Conservation (phyloP, 2,888 invertebrate species). For the Tetragnatha montana region DNA sequence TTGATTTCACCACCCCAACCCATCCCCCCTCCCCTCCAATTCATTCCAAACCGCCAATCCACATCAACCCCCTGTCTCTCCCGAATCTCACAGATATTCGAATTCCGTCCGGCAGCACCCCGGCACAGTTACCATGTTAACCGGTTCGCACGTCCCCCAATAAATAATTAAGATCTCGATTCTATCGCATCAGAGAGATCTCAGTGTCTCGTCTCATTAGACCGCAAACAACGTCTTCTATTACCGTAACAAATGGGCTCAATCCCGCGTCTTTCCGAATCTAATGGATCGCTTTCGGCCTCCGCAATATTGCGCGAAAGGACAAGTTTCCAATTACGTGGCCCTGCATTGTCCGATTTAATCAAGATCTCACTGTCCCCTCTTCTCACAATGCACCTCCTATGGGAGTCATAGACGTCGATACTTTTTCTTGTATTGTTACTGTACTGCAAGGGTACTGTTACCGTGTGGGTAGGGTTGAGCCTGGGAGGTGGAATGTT, state of each 20-base stretch:
- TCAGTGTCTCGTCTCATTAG: conserved; percentile 40
- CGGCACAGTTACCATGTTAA: conserved; percentile 14
- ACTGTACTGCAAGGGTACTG: too few relatives aligned
- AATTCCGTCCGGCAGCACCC: conserved; percentile 18
- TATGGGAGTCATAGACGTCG: background rate
- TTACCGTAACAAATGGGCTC: conserved; percentile 50
- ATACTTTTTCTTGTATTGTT: background rate
- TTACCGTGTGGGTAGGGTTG: too few relatives aligned
- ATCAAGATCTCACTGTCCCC: conserved; percentile 41
- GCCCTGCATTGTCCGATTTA: conserved; percentile 43
- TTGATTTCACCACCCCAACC: background rate
- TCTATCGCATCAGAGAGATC: conserved; percentile 10
- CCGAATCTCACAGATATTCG: background rate
- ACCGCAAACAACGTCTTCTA: conserved; percentile 61
- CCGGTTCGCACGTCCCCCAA: conserved; percentile 1
- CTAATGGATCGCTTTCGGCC: conserved; percentile 55
- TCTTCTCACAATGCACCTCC: background rate
- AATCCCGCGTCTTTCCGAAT: conserved; percentile 25
- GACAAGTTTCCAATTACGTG: conserved; percentile 60
- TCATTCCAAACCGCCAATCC: background rate
- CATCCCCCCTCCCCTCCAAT: too few relatives aligned
- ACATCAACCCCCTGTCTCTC: background rate
- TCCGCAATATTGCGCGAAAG: conserved; percentile 41
- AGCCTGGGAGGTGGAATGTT: too few relatives aligned
- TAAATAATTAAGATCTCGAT: conserved; percentile 43